Percentiles rank a stretch among this genome's conserved stretches.
Conservation (phyloP, 2,888 invertebrate species). For the Oligia fasciuncula region DNA sequence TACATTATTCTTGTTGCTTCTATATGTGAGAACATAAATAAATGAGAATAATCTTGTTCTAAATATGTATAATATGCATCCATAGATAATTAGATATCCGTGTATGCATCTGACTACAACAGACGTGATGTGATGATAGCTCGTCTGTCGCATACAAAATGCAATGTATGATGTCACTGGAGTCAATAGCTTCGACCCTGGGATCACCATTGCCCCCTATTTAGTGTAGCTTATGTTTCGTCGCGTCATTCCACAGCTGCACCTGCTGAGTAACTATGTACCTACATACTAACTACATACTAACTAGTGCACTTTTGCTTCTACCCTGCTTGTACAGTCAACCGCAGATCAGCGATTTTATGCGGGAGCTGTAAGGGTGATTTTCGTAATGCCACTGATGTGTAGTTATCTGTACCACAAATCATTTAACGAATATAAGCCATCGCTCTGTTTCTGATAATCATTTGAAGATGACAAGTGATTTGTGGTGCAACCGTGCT, state of each 20-base stretch:
- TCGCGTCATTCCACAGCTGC: background rate
- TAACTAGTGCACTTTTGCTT: background rate
- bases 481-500: background rate
- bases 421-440: background rate
- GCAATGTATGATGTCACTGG: conserved; percentile 1
- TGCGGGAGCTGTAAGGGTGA: background rate
- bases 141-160: background rate
- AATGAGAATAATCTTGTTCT: background rate
- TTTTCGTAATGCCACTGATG: background rate
- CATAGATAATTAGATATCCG: too few relatives aligned
- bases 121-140: background rate
- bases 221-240: background rate
- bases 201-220: background rate
- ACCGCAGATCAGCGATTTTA: background rate
- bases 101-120: background rate
- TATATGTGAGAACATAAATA: too few relatives aligned
- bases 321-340: background rate
- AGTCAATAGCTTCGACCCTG: conserved; percentile 36
- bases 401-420: background rate
- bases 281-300: background rate
- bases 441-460: background rate
- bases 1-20: too few relatives aligned
- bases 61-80: too few relatives aligned
- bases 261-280: background rate
- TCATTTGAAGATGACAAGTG: background rate